phyloP scores from a whole-genome alignment of 92 coral and sea anemone species.

The Porites evermanni region DNA sequence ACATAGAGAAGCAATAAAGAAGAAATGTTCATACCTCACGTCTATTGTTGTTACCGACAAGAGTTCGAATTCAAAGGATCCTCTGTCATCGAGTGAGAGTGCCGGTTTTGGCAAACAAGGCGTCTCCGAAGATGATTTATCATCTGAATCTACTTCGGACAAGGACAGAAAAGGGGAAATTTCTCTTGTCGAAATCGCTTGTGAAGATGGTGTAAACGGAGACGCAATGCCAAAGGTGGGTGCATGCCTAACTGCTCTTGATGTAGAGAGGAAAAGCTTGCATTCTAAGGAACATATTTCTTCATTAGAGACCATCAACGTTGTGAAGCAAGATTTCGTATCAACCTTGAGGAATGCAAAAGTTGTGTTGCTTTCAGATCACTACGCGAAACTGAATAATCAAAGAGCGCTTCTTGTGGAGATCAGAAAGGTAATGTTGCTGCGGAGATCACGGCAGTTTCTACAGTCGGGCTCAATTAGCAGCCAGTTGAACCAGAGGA shows the following conservation, averaged over 20 bases:
- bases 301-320: background rate
- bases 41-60: background rate
- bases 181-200: background rate
- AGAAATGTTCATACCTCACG: background rate
- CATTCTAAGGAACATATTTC: background rate
- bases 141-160: background rate
- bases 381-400: background rate
- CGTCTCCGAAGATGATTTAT: background rate
- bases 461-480: background rate
- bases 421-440: constrained; percentile 38
- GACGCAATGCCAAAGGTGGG: background rate
- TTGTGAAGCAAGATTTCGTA: constrained; percentile 12
- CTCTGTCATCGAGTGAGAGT: too few species aligned
- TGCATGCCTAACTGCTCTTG: background rate
- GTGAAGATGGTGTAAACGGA: background rate
- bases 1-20: too few species aligned
- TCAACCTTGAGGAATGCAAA: background rate
- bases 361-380: constrained; percentile 26
- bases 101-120: background rate
- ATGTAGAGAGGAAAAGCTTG: background rate
- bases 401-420: constrained; percentile 34
- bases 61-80: too few species aligned
- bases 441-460: constrained; percentile 31
- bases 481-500: constrained; percentile 22
- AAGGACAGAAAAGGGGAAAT: background rate